Percentiles rank a stretch among this genome's conserved stretches.
Evolutionary conservation across 1,140 invertebrate genomes (phyloP).

Genomic region (Coelopa frigida): DNA sequence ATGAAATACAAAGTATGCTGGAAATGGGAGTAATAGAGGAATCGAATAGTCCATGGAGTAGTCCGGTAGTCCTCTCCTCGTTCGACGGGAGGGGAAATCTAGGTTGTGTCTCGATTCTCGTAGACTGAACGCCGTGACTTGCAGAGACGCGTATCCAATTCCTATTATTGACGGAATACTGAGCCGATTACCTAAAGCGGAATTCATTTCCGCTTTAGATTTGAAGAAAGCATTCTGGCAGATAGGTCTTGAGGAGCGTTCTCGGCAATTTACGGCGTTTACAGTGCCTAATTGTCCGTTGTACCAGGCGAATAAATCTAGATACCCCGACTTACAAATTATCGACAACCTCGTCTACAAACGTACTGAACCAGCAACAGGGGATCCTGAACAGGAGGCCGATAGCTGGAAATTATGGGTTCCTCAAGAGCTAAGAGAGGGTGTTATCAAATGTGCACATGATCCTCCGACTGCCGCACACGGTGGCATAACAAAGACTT

Average conservation of each 20-base stretch:
- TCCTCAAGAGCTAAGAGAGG: too few species aligned
- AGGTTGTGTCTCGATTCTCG: conserved; percentile 40
- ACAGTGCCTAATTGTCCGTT: conserved; percentile 23
- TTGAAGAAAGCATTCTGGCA: conserved; percentile 19
- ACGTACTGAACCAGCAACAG: too few species aligned
- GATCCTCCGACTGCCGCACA: too few species aligned
- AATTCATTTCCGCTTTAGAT: conserved; percentile 15
- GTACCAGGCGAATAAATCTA: too few species aligned
- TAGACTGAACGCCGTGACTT: conserved; percentile 37
- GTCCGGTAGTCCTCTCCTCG: conserved; percentile 3
- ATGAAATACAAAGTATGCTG: too few species aligned
- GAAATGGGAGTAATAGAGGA: too few species aligned
- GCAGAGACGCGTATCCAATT: conserved; percentile 26
- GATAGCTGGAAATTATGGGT: too few species aligned
- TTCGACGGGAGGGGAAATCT: conserved; percentile 11
- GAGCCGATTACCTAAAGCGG: conserved; percentile 27
- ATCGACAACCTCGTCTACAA: too few species aligned
- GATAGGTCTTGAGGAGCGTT: conserved; percentile 16
- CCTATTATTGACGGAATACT: conserved; percentile 31
- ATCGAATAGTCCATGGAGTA: conserved; percentile 11
- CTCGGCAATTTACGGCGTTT: conserved; percentile 39
- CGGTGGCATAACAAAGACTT: too few species aligned
- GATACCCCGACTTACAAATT: too few species aligned
- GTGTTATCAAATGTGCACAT: too few species aligned
- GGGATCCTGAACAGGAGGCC: too few species aligned